Evolutionary conservation across 2,797 vertebrate genomes (phyloP), one percentile per base, ranked within the genome.

Genomic region (Trematomus bernacchii): DNA sequence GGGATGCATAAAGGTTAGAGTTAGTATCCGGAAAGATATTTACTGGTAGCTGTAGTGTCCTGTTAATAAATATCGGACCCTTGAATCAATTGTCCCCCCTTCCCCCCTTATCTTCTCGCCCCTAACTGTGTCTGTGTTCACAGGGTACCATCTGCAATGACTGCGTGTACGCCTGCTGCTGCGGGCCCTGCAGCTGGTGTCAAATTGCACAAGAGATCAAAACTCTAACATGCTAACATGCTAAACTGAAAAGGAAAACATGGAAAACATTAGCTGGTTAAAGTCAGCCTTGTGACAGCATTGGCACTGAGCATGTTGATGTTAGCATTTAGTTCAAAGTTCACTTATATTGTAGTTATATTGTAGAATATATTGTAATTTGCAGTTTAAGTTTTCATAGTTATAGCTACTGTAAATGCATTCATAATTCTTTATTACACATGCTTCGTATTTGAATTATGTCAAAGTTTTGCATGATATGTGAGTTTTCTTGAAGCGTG

Each of bases 191-290:
- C 80, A 86, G 78, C 68, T 94, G 92, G 92, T 93, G 93, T 66
- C 95, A 95, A 78, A 86, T 95, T 7, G 80, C 93, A 0, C 89
- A 92, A 33, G 93, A 95, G 73, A 85, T 94, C 54, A 92, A 94
- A 77, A 65, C 40, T n/a, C n/a, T n/a, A n/a, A n/a, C 19, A 43
- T 6, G 13, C 1, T 58, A 37, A 48, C n/a, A 9, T 18, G 14
- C 27, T 44, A 43, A n/a, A 43, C 19, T 0, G 19, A 7, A 13
- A 30, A 19, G n/a, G 19, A 19, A 11, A 42, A 51, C 19, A 23
- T 50, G 30, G 6, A 14, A 10, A 46, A 30, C 3, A 3, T 16
- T 23, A 47, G 3, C n/a, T 40, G 15, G 3, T 48, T 9, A 42
- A 19, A 42, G 55, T 66, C 18, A 37, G 18, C 11, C 9, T 37